These are phyloP conservation scores for Drosophila bocqueti DNA, from an alignment of 1,140 invertebrate species.

Conservation along the genomic window DNA sequence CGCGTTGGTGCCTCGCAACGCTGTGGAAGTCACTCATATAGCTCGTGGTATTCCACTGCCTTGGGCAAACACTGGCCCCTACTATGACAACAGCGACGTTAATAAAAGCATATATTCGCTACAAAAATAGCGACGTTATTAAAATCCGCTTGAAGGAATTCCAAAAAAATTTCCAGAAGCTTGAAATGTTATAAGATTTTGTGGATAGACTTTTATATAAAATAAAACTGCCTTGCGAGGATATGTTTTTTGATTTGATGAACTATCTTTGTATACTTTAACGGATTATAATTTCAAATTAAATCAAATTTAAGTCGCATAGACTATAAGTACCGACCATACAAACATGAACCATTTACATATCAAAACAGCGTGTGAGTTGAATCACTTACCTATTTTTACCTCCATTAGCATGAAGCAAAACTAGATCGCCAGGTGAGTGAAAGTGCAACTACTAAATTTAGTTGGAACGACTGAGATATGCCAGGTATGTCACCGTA, in stretches of 20 bases:
- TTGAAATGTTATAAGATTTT: not conserved
- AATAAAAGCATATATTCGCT: slow-evolving; percentile 2
- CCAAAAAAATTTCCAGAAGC: not conserved
- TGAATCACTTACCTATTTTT: no score
- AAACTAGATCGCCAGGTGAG: no score
- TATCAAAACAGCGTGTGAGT: no score
- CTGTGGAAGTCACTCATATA: slow-evolving; percentile 13
- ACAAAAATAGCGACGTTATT: not conserved
- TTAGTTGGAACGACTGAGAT: no score
- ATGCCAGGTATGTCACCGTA: no score
- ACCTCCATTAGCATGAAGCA: no score
- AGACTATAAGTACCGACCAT: no score
- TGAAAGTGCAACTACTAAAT: no score
- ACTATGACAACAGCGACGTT: slow-evolving; percentile 14
- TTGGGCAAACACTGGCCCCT: not conserved
- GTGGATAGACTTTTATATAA: not conserved
- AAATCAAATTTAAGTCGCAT: no score
- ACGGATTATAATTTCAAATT: not conserved
- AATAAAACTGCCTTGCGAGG: not conserved
- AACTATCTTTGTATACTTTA: not conserved
- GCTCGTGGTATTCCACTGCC: slow-evolving; percentile 15
- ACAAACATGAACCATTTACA: no score
- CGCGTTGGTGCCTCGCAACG: slow-evolving; percentile 9
- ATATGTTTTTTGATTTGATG: not conserved
- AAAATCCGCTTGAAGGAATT: not conserved